These are phyloP conservation scores for Temnothorax longispinosus DNA, from an alignment of 1,140 invertebrate genomes.

Conservation along the genomic window DNA sequence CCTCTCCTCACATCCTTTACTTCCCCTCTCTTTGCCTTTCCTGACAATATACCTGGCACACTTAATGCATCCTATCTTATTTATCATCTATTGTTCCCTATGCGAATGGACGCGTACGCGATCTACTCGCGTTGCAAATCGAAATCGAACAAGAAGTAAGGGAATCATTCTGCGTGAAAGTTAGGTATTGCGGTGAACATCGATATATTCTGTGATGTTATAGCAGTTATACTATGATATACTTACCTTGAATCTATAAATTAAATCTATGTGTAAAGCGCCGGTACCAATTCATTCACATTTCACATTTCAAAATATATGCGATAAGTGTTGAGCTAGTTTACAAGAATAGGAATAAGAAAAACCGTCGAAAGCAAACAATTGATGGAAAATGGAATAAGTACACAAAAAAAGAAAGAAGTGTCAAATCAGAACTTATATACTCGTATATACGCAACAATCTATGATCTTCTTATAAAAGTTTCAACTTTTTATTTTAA, in stretches of 20 bases:
- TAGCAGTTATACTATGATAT: background rate
- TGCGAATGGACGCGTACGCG: background rate
- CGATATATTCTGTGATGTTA: background rate
- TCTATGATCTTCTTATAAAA: too few relatives aligned
- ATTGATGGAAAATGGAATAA: too few relatives aligned
- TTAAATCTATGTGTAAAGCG: background rate
- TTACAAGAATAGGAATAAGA: background rate
- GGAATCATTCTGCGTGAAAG: background rate
- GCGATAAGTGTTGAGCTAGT: background rate
- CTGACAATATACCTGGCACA: slow-evolving; percentile 9
- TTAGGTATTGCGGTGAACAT: background rate
- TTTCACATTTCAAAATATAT: background rate
- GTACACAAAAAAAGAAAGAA: too few relatives aligned
- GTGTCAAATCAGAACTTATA: too few relatives aligned
- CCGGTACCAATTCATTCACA: background rate
- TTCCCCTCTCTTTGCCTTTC: slow-evolving; percentile 16
- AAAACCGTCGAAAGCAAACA: too few relatives aligned
- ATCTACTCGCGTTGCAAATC: background rate
- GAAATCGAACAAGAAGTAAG: background rate
- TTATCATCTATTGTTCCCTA: background rate
- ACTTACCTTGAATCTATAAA: background rate
- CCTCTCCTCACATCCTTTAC: background rate
- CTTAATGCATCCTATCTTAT: background rate
- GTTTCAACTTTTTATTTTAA: too few relatives aligned
- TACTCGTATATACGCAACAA: too few relatives aligned